Evolutionary conservation across 2,797 vertebrate species (phyloP), one percentile per base, ranked within the genome.

Genomic region (Epinephelus malabaricus): DNA sequence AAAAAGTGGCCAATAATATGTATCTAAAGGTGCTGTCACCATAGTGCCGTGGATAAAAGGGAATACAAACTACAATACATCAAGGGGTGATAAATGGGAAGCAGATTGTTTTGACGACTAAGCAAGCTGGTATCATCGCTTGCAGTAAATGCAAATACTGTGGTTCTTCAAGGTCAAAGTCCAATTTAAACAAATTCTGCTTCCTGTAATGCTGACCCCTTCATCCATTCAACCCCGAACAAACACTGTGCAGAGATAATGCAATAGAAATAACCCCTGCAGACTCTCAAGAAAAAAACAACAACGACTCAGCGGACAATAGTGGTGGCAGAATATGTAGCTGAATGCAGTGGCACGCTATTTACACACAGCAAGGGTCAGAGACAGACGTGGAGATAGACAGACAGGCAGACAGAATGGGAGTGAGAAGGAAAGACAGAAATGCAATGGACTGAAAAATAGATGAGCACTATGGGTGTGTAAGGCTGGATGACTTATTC

Each of bases 401-500:
- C 50, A 38, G 75, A 55, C 15, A 51, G 59, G 47, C n/a, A 79
- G 84, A 77, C 69, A 69, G 67, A 82, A 38, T 43, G n/a, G 61
- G 53, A 84, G n/a, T 25, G 66, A 66, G 54, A 47, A 23, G 64
- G 72, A 53, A 70, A 79, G 71, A 84, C 76, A 85, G 74, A 92
- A 92, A 92, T 86, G 86, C 80, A 78, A 25, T 12, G 17, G 38
- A 60, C 83, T 95, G 86, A 95, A 96, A 94, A 87, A 95, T 95
- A 85, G 74, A 95, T 95, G 91, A 95, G 89, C 54, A 76, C 86
- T 83, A 91, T 87, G 86, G 87, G 78, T 89, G 91, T 92, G 89
- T 91, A 88, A 84, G 81, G 65, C 69, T 27, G 45, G 83, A 94
- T 95, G 67, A 95, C 91, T 95, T 94, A 95, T 95, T 94, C 92